Percentiles rank a stretch among this genome's conserved stretches.
Conservation (phyloP, 2,113 vertebrate species). For the Saccopteryx leptura region DNA sequence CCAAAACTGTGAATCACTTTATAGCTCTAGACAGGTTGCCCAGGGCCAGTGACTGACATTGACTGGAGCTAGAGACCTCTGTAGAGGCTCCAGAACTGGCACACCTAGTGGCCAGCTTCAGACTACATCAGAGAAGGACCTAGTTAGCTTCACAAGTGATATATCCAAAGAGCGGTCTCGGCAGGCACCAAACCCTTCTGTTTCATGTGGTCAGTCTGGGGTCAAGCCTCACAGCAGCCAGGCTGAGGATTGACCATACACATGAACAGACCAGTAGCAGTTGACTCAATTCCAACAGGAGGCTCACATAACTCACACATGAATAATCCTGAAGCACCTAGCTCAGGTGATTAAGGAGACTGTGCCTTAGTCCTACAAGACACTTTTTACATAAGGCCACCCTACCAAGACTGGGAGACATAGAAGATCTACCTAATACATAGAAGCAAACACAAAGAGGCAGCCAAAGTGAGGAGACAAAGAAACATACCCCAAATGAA, state of each 20-base stretch:
- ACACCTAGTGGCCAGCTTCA: background rate
- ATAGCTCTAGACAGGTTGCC: background rate
- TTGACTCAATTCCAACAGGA: background rate
- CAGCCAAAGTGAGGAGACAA: too few relatives aligned
- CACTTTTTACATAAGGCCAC: background rate
- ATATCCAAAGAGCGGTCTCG: background rate
- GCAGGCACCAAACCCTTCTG: background rate
- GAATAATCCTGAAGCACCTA: background rate
- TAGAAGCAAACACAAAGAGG: too few relatives aligned
- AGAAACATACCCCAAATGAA: too few relatives aligned
- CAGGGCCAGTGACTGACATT: background rate
- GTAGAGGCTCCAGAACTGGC: background rate
- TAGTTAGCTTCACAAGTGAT: background rate
- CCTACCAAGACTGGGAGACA: background rate
- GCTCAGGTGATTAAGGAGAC: background rate
- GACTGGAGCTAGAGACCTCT: too few relatives aligned
- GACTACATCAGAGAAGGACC: too few relatives aligned
- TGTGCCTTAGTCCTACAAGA: background rate
- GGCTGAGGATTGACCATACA: background rate
- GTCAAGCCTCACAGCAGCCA: background rate
- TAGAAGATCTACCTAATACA: too few relatives aligned
- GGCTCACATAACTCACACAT: background rate
- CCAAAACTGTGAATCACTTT: background rate
- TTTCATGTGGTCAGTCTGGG: background rate
- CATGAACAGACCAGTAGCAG: background rate